phyloP scores from a whole-genome alignment of 1,140 invertebrate genomes.

The Bombus affinis region DNA sequence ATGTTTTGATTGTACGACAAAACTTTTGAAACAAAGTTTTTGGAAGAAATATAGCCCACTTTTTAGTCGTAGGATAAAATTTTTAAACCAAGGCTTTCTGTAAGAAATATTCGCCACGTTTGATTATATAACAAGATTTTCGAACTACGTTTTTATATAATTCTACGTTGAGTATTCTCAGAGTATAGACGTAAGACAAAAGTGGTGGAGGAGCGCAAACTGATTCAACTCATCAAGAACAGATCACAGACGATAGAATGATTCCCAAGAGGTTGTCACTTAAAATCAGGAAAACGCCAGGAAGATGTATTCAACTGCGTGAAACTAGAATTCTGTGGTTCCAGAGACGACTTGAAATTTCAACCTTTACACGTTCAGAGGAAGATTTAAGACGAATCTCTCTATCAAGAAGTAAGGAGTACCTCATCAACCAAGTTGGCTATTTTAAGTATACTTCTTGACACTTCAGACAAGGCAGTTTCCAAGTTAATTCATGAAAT shows the following conservation, averaged over 20 bases:
- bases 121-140: too few relatives aligned
- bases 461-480: background rate
- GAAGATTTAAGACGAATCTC: background rate
- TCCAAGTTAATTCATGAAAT: background rate
- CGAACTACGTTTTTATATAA: too few relatives aligned
- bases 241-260: background rate
- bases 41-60: too few relatives aligned
- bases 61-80: too few relatives aligned
- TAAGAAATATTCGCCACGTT: too few relatives aligned
- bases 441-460: background rate
- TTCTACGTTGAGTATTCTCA: too few relatives aligned
- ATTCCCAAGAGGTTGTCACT: background rate
- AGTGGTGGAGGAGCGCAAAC: background rate
- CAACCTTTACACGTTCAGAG: background rate
- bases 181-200: background rate
- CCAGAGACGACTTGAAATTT: background rate
- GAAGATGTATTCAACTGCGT: background rate
- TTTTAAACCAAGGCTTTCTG: too few relatives aligned
- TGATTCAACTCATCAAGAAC: background rate
- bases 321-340: background rate
- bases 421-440: background rate
- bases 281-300: background rate
- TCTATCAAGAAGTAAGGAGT: background rate
- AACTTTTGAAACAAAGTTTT: too few relatives aligned
- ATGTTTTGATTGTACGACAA: too few relatives aligned